Evolutionary conservation across 2,797 vertebrate species (phyloP), one percentile per base, ranked within the genome.

Genomic region (Chaunax sp.): DNA sequence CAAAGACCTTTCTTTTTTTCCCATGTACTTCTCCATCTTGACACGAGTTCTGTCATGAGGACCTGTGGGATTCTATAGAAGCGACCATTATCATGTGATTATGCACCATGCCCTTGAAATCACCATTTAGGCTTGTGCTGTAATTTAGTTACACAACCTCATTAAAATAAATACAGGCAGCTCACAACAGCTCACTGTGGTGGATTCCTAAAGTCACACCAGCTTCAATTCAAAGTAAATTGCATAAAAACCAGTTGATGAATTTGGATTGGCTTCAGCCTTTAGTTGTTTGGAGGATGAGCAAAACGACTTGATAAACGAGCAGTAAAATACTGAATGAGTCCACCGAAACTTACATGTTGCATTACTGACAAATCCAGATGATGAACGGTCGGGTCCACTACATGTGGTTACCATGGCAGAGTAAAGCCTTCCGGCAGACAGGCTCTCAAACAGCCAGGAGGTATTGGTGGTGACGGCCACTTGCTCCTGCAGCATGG

Each of bases 311-410:
- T n/a, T n/a, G n/a, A n/a, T n/a, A n/a, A n/a, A n/a, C n/a, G n/a
- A n/a, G n/a, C n/a, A n/a, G n/a, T n/a, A n/a, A n/a, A n/a, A n/a
- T n/a, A n/a, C 5, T 30, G 5, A 30, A 30, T 30, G 28, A 30
- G 2, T 6, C 28, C 28, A 30, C 33, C 9, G 33, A 30, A 30
- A 92, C 93, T 93, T 76, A 94, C 93, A 90, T 2, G 93, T 94
- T 38, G 92, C 92, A 47, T 55, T 92, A 2, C 46, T 47, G 10
- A 87, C 14, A 0, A 1, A 1, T 30, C 0, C 18, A 43, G 93
- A 94, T 12, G 74, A 14, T 3, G 30, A 77, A 14, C 2, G 69
- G 25, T 89, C 85, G 16, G 54, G 44, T 64, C 89, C 92, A 16
- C 89, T 92, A 2, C 0, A 14, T n/a, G 88, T 77, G 2, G 4